phyloP scores from a whole-genome alignment of 2,888 invertebrate genomes.

The Apocheima hispidaria region DNA sequence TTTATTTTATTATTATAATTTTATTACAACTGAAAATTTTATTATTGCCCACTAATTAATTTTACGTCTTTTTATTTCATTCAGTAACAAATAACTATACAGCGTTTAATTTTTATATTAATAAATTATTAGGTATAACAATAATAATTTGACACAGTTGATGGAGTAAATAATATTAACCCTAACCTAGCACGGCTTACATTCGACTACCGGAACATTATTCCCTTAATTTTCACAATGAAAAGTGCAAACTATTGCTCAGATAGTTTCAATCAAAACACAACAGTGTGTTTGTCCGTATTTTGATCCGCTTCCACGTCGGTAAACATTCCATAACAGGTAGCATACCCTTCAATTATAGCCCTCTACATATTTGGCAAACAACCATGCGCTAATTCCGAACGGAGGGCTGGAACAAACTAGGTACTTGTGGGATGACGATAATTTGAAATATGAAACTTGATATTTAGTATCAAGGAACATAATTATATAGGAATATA shows the following conservation, averaged over 20 bases:
- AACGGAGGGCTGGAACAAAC: neutral
- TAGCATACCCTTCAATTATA: conserved; percentile 36
- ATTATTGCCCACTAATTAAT: too few relatives aligned
- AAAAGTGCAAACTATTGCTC: neutral
- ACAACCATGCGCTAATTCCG: conserved; percentile 28
- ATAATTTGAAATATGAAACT: neutral
- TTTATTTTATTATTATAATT: too few relatives aligned
- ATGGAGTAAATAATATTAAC: too few relatives aligned
- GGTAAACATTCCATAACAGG: conserved; percentile 33
- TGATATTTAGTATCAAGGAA: neutral
- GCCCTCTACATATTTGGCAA: conserved; percentile 29
- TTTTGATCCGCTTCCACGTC: conserved; percentile 25
- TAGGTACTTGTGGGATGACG: neutral
- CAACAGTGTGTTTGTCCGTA: conserved; percentile 14
- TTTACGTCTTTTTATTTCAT: too few relatives aligned
- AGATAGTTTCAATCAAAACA: conserved; percentile 13
- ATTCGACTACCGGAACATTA: neutral
- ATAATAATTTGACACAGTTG: too few relatives aligned
- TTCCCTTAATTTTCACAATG: conserved; percentile 3
- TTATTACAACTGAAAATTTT: too few relatives aligned
- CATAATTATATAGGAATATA: neutral
- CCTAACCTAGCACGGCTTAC: too few relatives aligned
- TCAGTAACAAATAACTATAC: too few relatives aligned
- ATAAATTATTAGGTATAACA: too few relatives aligned
- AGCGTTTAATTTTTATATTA: too few relatives aligned